Evolutionary conservation across 1,140 invertebrate species (phyloP), one percentile per base, ranked within the genome.

Genomic region (Proctacanthus coquilletti): DNA sequence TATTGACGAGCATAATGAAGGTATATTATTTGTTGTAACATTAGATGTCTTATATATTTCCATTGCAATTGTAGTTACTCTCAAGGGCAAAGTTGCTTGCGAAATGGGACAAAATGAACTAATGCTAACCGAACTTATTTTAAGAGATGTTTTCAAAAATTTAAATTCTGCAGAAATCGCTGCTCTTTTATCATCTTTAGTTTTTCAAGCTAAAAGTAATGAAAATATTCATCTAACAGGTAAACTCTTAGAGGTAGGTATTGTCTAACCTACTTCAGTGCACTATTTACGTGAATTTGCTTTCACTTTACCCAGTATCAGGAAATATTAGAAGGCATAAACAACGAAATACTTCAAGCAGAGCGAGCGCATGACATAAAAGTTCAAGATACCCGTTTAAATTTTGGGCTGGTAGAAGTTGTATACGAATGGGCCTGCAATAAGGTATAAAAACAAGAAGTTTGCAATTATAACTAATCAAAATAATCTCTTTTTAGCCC

Each of bases 401-500:
- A 91, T 54, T 96, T 96, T 63, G 86, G 86, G 10, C 65, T 98
- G 9, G 77, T 91, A 10, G 72, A 88, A 53, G 89, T 95, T 9
- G 89, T 97, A 0, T 92, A 95, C 59, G 84, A 97, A 55, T 98
- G 95, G 95, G 91, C 85, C 0, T 67, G 77, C 36, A 82, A 83
- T 42, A 79, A 86, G 68, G 79, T 83, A 58, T 32, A 17, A 17
- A 32, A 6, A 6, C 5, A 2, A 0, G 18, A 29, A 27, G 30
- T 13, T 20, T 1, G 11, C 21, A 13, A 40, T 2, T 9, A 18
- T 23, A 18, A n/a, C 13, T 11, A 31, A 30, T n/a, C n/a, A n/a
- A n/a, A n/a, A n/a, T n/a, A n/a, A 4, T 47, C 25, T 45, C 32
- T 43, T 59, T 67, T 33, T 63, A 84, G 74, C 77, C 86, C 0